Percentiles rank a stretch among this genome's conserved stretches.
These are phyloP conservation scores for Hypanus sabinus DNA, from an alignment of 2,113 vertebrate species.

Conservation along the genomic window DNA sequence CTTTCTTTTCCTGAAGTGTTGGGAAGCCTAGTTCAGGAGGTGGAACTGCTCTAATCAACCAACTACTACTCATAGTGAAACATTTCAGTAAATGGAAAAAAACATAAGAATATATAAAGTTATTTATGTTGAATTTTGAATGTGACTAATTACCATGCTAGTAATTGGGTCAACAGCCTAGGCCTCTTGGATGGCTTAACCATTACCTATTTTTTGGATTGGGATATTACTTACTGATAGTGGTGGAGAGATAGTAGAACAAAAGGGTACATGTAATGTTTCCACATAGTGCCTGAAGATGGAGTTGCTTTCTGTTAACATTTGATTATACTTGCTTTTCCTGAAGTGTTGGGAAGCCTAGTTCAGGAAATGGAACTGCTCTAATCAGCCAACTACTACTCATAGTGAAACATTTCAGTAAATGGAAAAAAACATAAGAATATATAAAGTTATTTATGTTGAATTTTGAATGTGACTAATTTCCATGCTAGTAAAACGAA, in stretches of 20 bases:
- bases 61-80: not conserved
- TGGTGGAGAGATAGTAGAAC: not conserved
- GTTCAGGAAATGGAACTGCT: not conserved
- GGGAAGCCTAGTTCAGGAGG: not conserved
- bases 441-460: not conserved
- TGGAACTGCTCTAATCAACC: not conserved
- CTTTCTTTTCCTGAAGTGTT: not conserved
- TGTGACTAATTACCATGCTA: not conserved
- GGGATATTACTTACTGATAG: not conserved
- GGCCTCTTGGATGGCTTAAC: no score
- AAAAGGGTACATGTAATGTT: not conserved
- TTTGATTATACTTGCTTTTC: not conserved
- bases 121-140: not conserved
- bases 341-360: not conserved
- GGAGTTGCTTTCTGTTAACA: not conserved
- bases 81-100: not conserved
- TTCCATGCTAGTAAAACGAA: not conserved
- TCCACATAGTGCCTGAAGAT: not conserved
- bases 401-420: not conserved
- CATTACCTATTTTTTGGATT: no score
- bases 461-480: not conserved
- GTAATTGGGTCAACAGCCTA: no score
- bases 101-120: not conserved
- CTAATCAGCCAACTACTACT: not conserved
- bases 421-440: not conserved